Percentiles rank a stretch among this genome's conserved stretches.
phyloP scores from a whole-genome alignment of 2,888 invertebrate genomes.

The Thyatira batis region DNA sequence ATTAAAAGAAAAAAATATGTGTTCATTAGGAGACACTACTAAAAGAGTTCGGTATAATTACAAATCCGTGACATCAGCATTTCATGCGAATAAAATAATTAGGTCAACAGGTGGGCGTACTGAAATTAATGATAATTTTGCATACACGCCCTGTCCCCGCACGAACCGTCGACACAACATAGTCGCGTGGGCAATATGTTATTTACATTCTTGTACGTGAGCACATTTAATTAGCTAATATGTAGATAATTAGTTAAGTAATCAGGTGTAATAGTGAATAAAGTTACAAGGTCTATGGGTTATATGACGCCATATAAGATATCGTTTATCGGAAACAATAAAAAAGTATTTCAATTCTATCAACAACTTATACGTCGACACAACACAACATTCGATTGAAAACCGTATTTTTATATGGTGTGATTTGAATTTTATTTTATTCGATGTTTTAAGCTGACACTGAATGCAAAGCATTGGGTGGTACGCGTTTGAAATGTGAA shows the following conservation, averaged over 20 bases:
- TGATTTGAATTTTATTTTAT: no score
- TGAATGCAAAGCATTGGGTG: no score
- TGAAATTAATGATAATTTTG: background rate
- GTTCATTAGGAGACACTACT: background rate
- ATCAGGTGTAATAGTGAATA: background rate
- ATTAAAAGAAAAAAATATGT: background rate
- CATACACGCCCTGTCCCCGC: constrained; percentile 1
- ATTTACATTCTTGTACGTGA: background rate
- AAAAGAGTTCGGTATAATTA: background rate
- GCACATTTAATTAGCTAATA: background rate
- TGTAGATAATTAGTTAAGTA: constrained; percentile 7
- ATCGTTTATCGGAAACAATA: background rate
- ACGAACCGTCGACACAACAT: background rate
- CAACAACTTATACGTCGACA: no score
- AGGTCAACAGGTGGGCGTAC: background rate
- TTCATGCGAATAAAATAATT: background rate
- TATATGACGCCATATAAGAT: background rate
- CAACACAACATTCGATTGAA: no score
- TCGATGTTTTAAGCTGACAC: no score
- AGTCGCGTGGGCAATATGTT: background rate
- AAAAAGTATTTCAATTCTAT: no score
- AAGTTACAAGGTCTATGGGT: background rate
- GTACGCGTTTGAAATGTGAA: no score
- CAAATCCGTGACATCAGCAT: background rate
- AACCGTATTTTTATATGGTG: no score